Percentiles rank a stretch among this genome's conserved stretches.
These are phyloP conservation scores for Acanthosoma haemorrhoidale DNA, from an alignment of 2,888 invertebrate species.

Conservation along the genomic window DNA sequence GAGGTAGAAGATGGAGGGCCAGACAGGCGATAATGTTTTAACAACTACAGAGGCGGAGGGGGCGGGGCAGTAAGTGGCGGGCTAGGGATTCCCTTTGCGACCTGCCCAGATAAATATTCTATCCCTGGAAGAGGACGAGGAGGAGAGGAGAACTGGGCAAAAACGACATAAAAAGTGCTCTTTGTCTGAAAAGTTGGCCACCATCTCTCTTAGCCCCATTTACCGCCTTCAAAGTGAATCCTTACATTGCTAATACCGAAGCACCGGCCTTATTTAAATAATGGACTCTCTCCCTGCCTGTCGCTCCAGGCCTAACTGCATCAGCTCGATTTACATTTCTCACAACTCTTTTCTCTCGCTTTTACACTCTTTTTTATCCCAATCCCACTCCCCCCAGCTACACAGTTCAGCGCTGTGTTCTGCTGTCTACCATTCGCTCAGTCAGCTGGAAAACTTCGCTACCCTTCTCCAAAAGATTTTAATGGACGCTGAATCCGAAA, in stretches of 20 bases:
- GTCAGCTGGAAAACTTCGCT: constrained; percentile 2
- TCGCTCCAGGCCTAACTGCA: too few species aligned
- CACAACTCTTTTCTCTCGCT: background rate
- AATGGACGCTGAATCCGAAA: too few species aligned
- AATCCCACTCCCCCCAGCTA: background rate
- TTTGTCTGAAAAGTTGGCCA: constrained; percentile 29
- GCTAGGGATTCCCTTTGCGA: constrained; percentile 20
- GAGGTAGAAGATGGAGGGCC: constrained; percentile 5
- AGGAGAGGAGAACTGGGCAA: background rate
- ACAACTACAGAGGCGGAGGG: background rate
- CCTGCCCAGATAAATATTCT: constrained; percentile 21
- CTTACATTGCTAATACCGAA: background rate
- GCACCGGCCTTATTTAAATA: constrained; percentile 23
- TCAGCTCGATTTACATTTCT: constrained; percentile 1
- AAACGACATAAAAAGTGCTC: constrained; percentile 29
- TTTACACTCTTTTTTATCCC: background rate
- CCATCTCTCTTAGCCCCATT: constrained; percentile 23
- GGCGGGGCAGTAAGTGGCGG: constrained; percentile 13
- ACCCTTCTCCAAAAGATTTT: background rate
- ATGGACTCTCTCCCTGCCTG: constrained; percentile 16
- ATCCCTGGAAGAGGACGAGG: background rate
- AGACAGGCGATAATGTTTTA: constrained; percentile 9
- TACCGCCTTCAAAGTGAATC: constrained; percentile 26
- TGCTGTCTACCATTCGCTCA: background rate
- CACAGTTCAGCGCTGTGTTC: background rate